phyloP scores from a whole-genome alignment of 2,888 invertebrate genomes.

The Pseudoips prasinana region DNA sequence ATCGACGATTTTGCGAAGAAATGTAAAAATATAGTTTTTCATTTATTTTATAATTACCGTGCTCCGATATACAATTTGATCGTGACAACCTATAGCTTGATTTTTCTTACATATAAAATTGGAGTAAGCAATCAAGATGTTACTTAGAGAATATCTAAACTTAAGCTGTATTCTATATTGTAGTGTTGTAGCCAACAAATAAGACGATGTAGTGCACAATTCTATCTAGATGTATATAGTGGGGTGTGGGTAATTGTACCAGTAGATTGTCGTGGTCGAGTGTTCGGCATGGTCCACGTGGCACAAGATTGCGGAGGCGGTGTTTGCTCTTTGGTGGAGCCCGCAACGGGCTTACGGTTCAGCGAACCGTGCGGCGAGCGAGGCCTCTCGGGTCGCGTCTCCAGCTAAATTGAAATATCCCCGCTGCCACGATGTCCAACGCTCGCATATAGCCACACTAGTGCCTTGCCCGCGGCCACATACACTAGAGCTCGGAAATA shows the following conservation, averaged over 20 bases:
- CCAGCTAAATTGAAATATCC: constrained; percentile 80
- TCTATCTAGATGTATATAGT: constrained; percentile 3
- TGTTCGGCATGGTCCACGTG: constrained; percentile 75
- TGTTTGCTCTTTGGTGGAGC: constrained; percentile 80
- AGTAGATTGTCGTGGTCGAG: constrained; percentile 73
- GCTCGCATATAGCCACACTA: constrained; percentile 41
- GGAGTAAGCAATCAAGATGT: no score
- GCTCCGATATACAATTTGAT: no score
- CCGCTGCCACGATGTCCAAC: constrained; percentile 55
- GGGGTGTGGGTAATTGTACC: constrained; percentile 65
- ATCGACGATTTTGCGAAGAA: no score
- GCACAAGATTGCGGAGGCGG: constrained; percentile 79
- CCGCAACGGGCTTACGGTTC: constrained; percentile 77
- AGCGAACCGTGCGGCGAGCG: constrained; percentile 74
- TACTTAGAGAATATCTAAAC: no score
- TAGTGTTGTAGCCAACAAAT: no score
- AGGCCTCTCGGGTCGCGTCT: constrained; percentile 78
- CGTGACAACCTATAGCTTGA: no score
- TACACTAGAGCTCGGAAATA: constrained; percentile 27
- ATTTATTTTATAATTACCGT: no score
- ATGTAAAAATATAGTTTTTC: no score
- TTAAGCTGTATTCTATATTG: no score
- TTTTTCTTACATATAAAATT: no score
- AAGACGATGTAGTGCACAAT: no score
- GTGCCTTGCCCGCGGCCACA: constrained; percentile 34